These are phyloP conservation scores for Plotosus lineatus DNA, from an alignment of 2,113 vertebrate genomes.

Conservation along the genomic window DNA sequence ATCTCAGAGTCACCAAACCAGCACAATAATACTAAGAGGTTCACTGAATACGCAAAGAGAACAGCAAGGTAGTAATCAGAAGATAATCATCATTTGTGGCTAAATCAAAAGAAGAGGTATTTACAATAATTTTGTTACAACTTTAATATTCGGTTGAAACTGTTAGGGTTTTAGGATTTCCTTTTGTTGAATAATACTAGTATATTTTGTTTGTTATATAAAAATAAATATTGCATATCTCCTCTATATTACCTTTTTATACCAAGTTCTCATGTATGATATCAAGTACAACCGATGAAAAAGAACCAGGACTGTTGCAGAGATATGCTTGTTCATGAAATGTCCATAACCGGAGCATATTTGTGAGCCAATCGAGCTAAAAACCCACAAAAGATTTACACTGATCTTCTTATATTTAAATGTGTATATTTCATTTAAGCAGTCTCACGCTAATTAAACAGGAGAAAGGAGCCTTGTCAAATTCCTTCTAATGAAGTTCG, in stretches of 20 bases:
- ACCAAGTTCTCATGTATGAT: not conserved
- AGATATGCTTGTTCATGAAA: not conserved
- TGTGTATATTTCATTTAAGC: not conserved
- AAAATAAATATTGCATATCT: too few species aligned
- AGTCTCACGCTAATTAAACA: not conserved
- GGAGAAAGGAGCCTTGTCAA: not conserved
- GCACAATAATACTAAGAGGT: too few species aligned
- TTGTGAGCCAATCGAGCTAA: not conserved
- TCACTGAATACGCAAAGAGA: too few species aligned
- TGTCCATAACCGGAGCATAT: not conserved
- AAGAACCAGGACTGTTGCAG: not conserved
- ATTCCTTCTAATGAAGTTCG: not conserved
- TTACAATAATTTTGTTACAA: not conserved
- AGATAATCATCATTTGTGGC: too few species aligned
- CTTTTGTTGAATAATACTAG: not conserved
- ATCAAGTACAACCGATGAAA: not conserved
- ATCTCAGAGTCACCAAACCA: too few species aligned
- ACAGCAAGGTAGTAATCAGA: too few species aligned
- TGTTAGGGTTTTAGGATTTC: not conserved
- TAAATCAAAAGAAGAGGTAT: not conserved
- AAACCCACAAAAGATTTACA: not conserved
- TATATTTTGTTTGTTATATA: too few species aligned
- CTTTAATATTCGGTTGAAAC: not conserved
- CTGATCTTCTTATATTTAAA: not conserved
- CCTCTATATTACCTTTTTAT: not conserved